phyloP scores from a whole-genome alignment of 2,888 invertebrate species.

The Tipula unca region DNA sequence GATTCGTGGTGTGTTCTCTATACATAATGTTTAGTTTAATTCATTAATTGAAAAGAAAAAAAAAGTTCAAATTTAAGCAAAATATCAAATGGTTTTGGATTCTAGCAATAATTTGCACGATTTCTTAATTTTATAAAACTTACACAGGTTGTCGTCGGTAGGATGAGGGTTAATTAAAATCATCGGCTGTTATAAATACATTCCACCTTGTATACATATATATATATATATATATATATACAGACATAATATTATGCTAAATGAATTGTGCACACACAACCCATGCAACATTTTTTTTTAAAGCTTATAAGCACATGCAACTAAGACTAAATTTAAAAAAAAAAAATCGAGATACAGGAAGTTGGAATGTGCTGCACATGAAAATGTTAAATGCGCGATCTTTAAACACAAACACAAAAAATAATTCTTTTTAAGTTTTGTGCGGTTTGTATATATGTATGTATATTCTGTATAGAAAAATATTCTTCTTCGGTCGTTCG shows the following conservation, averaged over 20 bases:
- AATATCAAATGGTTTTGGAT: neutral
- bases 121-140: neutral
- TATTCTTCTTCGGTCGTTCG: neutral
- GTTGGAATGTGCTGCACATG: neutral
- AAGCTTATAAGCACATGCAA: neutral
- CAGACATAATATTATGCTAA: no score
- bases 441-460: no score
- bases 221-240: neutral
- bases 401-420: neutral
- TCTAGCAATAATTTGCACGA: neutral
- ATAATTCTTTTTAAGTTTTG: neutral
- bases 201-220: neutral
- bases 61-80: neutral
- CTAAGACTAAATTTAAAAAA: neutral
- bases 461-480: neutral
- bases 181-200: neutral
- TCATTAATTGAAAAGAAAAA: neutral
- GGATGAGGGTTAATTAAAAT: neutral
- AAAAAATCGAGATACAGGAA: constrained; percentile 1
- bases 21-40: neutral
- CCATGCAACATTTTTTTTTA: no score
- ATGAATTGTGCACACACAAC: neutral
- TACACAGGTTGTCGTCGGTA: neutral
- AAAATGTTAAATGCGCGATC: neutral
- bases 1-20: neutral